Evolutionary conservation across 1,140 invertebrate genomes (phyloP).

Genomic region (Brachionus calyciflorus): DNA sequence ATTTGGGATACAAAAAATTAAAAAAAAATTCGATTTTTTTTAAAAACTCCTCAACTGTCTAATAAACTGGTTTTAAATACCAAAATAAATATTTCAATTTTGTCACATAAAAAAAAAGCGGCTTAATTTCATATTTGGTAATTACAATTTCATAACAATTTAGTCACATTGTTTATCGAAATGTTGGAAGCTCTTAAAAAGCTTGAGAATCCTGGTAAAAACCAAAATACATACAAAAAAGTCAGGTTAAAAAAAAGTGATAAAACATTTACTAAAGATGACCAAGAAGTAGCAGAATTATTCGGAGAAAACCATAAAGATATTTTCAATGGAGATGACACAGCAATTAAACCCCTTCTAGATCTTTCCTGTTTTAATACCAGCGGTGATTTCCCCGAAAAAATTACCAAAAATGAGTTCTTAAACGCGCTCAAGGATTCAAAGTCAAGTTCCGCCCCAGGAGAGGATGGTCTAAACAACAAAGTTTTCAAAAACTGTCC

Average conservation of each 20-base stretch:
- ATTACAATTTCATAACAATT: too few species aligned
- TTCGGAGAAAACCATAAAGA: neutral
- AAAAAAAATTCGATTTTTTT: too few species aligned
- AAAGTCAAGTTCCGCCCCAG: neutral
- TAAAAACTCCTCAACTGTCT: too few species aligned
- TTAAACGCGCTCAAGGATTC: neutral
- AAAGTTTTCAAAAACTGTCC: constrained; percentile 24
- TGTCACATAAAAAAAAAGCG: too few species aligned
- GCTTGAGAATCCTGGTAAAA: neutral
- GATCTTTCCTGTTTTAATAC: too few species aligned
- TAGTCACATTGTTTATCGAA: too few species aligned
- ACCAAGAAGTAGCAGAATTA: neutral
- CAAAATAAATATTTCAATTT: too few species aligned
- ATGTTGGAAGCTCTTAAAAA: neutral
- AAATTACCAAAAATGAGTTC: neutral
- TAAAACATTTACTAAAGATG: neutral
- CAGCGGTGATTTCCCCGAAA: neutral
- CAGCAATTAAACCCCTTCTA: neutral
- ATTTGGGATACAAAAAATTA: too few species aligned
- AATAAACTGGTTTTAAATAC: too few species aligned
- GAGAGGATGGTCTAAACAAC: neutral
- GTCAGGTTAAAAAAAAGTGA: neutral
- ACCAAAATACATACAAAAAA: neutral
- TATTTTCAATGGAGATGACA: neutral
- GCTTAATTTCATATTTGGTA: too few species aligned